Percentiles rank a stretch among this genome's conserved stretches.
phyloP scores from a whole-genome alignment of 2,113 vertebrate genomes.

The Desmodus rotundus region DNA sequence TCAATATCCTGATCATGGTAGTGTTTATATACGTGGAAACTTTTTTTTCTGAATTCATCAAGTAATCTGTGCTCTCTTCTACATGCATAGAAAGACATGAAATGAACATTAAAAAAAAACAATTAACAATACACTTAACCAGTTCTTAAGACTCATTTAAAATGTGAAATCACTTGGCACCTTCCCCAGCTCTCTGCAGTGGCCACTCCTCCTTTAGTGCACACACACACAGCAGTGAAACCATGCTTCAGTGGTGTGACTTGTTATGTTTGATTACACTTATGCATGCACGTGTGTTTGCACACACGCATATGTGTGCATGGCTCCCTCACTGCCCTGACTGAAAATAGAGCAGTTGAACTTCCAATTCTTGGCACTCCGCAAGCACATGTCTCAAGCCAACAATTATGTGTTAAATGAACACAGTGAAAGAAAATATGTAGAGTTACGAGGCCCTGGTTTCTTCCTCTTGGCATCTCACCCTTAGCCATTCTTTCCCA shows the following conservation, averaged over 20 bases:
- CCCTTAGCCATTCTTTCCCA: neutral
- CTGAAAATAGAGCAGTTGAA: neutral
- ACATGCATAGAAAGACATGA: neutral
- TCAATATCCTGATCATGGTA: neutral
- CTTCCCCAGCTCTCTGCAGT: neutral
- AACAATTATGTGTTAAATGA: neutral
- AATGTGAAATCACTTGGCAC: neutral
- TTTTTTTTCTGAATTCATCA: neutral
- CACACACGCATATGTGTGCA: neutral
- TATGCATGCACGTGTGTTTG: neutral
- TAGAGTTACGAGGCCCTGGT: accelerated
- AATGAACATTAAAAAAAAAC: neutral
- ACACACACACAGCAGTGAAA: neutral
- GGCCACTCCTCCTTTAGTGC: neutral
- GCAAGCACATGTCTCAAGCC: neutral
- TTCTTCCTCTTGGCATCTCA: neutral
- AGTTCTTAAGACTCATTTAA: neutral
- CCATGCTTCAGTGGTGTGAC: neutral
- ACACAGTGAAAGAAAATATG: neutral
- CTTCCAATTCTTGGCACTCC: neutral
- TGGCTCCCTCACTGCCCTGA: neutral
- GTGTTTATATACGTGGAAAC: neutral
- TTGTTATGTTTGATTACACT: neutral
- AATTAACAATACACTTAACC: neutral
- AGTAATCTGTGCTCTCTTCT: neutral